Evolutionary conservation across 2,888 invertebrate species (phyloP), one percentile per base, ranked within the genome.

Genomic region (Protonemura montana): DNA sequence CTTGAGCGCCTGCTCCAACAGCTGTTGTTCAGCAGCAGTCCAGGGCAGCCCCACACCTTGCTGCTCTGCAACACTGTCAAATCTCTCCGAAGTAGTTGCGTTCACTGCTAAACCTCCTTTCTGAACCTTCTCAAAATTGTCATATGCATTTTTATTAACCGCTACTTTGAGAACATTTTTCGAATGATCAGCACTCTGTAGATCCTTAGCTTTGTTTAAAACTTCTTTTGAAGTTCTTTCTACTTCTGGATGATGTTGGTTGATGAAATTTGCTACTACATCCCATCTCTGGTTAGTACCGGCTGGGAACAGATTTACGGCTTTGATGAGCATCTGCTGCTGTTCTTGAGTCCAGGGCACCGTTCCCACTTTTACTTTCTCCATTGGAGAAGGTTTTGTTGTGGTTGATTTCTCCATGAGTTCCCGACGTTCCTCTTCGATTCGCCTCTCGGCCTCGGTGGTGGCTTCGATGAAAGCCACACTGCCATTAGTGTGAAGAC

Each of bases 291-390:
- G 97, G 90, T 95, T 96, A 0, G 99, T 99, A 25, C 98, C 99
- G 7, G 99, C 98, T 0, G 99, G 99, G 91, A 99, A 99, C 3
- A 99, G 92, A 92, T 99, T 99, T 0, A 99, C 98, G 27, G 98
- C 98, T 92, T 99, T 99, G 85, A 99, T 98, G 1, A 99, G 93
- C 82, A 98, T 92, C 90, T 98, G 97, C 27, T 98, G 93, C 91
- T 98, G 97, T 87, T 96, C 96, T 85, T 95, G 94, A 21, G 94
- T 94, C 99, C 99, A 99, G 87, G 93, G 94, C 16, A 94, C 92
- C 0, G 93, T 92, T 1, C 92, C 91, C 89, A 89, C 89, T 27
- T 88, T 88, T 26, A 76, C 86, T 85, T 78, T 85, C 7, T 85
- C 85, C 28, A 80, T 76, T 25, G 78, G 16, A 21, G 41, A 77